Evolutionary conservation across 1,140 invertebrate genomes (phyloP).

Genomic region (Brachionus plicatilis): DNA sequence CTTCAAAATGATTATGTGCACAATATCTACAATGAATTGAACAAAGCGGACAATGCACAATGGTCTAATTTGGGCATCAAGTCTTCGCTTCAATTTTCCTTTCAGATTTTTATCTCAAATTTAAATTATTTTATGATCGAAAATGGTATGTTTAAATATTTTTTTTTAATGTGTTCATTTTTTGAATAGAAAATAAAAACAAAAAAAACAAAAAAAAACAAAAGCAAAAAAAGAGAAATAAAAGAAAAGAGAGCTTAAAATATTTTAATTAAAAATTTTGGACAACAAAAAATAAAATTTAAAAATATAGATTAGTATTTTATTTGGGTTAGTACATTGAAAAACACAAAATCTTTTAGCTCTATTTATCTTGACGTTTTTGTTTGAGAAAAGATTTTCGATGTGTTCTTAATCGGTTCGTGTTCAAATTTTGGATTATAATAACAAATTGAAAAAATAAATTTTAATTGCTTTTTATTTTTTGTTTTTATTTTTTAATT

Average conservation of each 20-base stretch:
- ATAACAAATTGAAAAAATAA: background rate
- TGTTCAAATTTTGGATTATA: background rate
- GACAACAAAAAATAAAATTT: background rate
- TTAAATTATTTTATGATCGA: slow-evolving; percentile 20
- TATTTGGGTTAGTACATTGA: background rate
- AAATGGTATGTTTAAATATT: slow-evolving; percentile 1
- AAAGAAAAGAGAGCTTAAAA: no score
- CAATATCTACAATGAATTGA: slow-evolving; percentile 55
- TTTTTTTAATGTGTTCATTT: background rate
- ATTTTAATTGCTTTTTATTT: background rate
- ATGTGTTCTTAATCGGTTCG: background rate
- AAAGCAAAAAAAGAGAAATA: background rate
- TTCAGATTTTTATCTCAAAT: slow-evolving; percentile 48
- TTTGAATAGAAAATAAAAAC: background rate
- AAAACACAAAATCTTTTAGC: background rate
- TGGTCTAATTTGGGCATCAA: slow-evolving; percentile 67
- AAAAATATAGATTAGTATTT: background rate
- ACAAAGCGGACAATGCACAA: slow-evolving; percentile 52
- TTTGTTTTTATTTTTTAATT: background rate
- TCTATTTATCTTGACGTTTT: background rate
- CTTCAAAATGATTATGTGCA: slow-evolving; percentile 7
- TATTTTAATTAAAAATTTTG: no score
- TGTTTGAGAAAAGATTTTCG: background rate
- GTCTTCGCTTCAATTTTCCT: slow-evolving; percentile 69
- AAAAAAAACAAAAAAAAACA: no score